Evolutionary conservation across 2,888 invertebrate genomes (phyloP).

Genomic region (Ophion obscuratus): DNA sequence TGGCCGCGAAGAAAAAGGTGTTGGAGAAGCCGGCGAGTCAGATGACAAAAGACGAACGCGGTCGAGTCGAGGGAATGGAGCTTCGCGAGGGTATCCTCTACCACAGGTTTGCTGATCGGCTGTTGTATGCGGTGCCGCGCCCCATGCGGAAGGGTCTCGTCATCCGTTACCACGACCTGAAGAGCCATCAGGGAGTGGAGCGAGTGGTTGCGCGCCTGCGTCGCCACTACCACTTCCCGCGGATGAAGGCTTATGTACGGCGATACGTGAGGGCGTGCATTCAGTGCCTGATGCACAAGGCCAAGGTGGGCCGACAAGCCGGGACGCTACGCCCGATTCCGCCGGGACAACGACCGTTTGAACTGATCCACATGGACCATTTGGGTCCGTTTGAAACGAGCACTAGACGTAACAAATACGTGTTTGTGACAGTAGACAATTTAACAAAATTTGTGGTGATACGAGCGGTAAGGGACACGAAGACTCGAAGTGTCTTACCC

Average conservation of each 20-base stretch:
- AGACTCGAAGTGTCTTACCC: no score
- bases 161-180: conserved; percentile 48
- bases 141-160: conserved; percentile 48
- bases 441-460: conserved; percentile 51
- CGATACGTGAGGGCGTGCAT: conserved; percentile 59
- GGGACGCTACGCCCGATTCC: conserved; percentile 62
- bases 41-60: neutral
- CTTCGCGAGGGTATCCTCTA: neutral
- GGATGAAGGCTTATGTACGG: conserved; percentile 61
- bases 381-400: conserved; percentile 61
- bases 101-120: neutral
- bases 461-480: conserved; percentile 30
- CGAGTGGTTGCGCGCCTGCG: conserved; percentile 46
- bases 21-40: neutral
- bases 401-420: neutral
- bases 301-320: conserved; percentile 42
- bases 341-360: conserved; percentile 42
- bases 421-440: conserved; percentile 49
- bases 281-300: conserved; percentile 64
- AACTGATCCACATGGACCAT: conserved; percentile 64
- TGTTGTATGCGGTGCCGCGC: conserved; percentile 41
- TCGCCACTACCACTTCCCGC: conserved; percentile 59
- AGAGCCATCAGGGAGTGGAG: conserved; percentile 66
- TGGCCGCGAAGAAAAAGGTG: no score
- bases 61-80: neutral